Evolutionary conservation across 2,888 invertebrate genomes (phyloP), one percentile per base, ranked within the genome.

Genomic region (Tenthredo livida): DNA sequence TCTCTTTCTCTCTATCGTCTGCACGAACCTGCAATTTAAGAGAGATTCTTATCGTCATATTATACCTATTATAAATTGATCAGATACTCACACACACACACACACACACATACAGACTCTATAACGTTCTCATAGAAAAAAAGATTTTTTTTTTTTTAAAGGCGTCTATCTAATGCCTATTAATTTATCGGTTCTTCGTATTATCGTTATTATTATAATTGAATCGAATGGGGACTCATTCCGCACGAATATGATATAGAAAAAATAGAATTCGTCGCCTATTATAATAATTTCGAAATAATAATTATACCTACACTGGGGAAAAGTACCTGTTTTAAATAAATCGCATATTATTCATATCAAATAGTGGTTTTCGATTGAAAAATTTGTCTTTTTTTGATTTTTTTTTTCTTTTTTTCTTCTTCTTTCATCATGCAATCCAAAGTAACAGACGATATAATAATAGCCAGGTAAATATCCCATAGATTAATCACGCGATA

Each of bases 1-100:
- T 54, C 7, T n/a, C n/a, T 54, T 7, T n/a, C n/a, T 54, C n/a
- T 54, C n/a, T 67, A 25, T 17, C 29, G 67, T 33, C 67, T n/a
- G 54, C 54, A 54, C 54, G 54, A 54, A 54, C 54, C 54, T 54
- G 54, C 54, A 54, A 54, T 54, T 54, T 54, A 54, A 54, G 7
- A 54, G 54, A 54, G 54, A 54, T 54, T n/a, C 54, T 54, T 54
- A 54, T 54, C 54, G 54, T 54, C 54, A 54, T 54, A 54, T 54
- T 54, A 54, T 54, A 54, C 54, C 54, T n/a, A 54, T 54, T 54
- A 54, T 54, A 54, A 54, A 54, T 54, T 54, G 54, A 54, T 54
- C 54, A 54, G 54, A 54, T 54, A 50, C 50, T 50, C 50, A n/a
- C 50, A 50, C 50, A 50, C 54, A 54, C 7, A 54, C 54, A 7